A percentile compares a stretch with the other conserved stretches of the same genome.
Conservation (phyloP, 2,797 vertebrate genomes). For the Tympanoctomys barrerae region DNA sequence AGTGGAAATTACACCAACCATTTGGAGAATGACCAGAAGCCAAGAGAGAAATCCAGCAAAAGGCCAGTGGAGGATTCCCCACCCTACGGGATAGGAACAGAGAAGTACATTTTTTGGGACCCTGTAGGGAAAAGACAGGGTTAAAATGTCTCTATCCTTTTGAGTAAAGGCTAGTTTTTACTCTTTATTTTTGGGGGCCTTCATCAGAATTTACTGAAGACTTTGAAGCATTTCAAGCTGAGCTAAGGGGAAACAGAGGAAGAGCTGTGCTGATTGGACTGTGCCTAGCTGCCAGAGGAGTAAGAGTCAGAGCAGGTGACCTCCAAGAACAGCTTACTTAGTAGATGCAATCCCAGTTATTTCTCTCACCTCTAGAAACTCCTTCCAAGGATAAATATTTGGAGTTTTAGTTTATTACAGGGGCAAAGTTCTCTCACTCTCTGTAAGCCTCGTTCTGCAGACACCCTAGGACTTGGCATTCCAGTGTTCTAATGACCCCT, state of each 20-base stretch:
- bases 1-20: background rate
- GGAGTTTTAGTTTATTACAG: background rate
- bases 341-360: background rate
- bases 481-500: background rate
- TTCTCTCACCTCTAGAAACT: background rate
- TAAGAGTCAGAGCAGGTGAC: background rate
- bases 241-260: background rate
- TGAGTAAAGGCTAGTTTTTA: background rate
- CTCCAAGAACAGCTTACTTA: background rate
- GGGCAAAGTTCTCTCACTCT: background rate
- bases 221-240: slow-evolving; percentile 9
- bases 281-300: background rate
- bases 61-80: background rate
- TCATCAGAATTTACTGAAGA: slow-evolving; percentile 16
- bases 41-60: background rate
- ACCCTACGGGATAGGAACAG: background rate
- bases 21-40: background rate
- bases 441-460: background rate
- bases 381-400: slow-evolving; percentile 25
- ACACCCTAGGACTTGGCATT: background rate
- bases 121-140: background rate
- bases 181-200: background rate
- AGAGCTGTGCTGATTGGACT: background rate
- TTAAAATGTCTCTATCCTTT: background rate
- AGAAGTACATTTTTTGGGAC: background rate